Base-by-base conservation (phyloP, 2,888 invertebrate species). In the Chloroclysta siterata region DNA sequence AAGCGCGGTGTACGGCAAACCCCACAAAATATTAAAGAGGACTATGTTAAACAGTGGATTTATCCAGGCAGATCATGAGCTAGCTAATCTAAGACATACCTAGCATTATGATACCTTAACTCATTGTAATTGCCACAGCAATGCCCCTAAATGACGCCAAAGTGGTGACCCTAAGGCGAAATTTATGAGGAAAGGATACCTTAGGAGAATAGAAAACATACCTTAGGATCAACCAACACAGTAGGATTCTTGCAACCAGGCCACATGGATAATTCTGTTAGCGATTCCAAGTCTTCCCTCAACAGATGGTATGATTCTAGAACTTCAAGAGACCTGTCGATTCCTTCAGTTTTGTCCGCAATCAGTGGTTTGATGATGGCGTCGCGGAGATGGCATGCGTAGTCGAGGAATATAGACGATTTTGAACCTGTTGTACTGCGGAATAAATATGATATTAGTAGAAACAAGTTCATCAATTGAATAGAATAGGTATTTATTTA, bases 201-300 rank as follows among this genome's bases (percentile, higher is more conserved):
- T 33, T 33, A 22, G 22, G 22, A 22, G 3, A 22, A 33, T 33
- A 0, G 33, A 7, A 15, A 22, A 47, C 10, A 52, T 74, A 95
- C 95, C 89, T 97, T 97, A 13, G 95, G 94, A 71, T 97, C 97
- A 28, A 99, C 93, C 65, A 94, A 87, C 53, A 95, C 94, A 91
- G 97, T 95, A 0, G 96, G 96, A 84, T 98, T 97, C 72, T 95
- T 94, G 74, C 94, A 94, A 44, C 95, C 95, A 0, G 97, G 96
- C 98, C 99, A 99, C 42, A 95, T 85, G 0, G 97, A 95, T 36
- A 99, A 83, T 80, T 99, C 99, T 10, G 96, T 90, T 29, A 99
- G 90, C 11, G 96, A 96, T 70, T 99, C 99, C 74, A 99, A 90
- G 85, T 99, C 99, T 78, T 99, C 99, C 63, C 98, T 94, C 57